These are phyloP conservation scores for Saxidomus purpurata DNA, from an alignment of 1,140 invertebrate genomes.

Conservation along the genomic window DNA sequence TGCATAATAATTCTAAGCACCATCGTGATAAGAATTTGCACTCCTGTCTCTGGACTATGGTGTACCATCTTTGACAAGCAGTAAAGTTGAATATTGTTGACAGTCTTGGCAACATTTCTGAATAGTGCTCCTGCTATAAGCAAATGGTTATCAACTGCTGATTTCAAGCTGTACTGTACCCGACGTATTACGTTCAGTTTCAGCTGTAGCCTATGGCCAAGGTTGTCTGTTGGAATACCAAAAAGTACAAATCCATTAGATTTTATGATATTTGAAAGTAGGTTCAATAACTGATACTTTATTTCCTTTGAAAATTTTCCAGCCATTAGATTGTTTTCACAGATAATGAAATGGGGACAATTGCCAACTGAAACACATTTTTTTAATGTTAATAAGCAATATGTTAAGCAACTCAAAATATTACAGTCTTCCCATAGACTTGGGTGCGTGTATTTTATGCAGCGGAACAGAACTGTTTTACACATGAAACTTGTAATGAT, in stretches of 20 bases:
- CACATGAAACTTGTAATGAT: not conserved
- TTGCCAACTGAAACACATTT: not conserved
- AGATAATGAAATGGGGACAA: not conserved
- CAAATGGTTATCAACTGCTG: not conserved
- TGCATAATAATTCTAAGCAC: not conserved
- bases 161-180: not conserved
- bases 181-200: not conserved
- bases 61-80: not conserved
- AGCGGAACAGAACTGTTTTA: constrained; percentile 24
- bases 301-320: not conserved
- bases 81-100: not conserved
- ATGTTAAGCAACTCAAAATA: not conserved
- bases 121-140: not conserved
- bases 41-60: not conserved
- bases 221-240: not conserved
- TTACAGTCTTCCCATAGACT: not conserved
- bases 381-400: not conserved
- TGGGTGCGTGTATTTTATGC: not conserved
- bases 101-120: too few relatives aligned
- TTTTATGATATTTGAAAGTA: not conserved
- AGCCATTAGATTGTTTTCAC: not conserved
- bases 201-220: not conserved
- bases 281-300: not conserved
- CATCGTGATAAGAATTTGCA: not conserved
- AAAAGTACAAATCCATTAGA: not conserved